Base-by-base conservation (phyloP, 1,140 invertebrate species). In the Steinernema feltiae region DNA sequence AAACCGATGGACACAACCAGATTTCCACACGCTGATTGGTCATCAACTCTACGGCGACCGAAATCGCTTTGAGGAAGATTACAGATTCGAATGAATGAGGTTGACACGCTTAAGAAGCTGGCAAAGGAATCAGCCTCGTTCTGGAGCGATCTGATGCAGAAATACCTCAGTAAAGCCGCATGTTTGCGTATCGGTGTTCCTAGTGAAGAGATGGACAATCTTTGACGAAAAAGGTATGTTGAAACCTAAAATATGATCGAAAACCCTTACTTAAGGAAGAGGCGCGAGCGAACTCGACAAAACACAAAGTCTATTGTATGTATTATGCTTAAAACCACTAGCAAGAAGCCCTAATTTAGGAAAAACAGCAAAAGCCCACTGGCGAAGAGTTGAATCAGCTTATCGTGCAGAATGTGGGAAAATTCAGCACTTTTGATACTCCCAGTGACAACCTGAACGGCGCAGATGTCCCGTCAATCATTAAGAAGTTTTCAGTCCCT, bases 1-100 rank as follows among this genome's bases (percentile, higher is more conserved):
- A 94, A 87, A 91, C 90, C 29, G 89, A 89, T 76, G 92, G 93
- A 0, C 92, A 93, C 83, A 90, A 92, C 74, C 88, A 90, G 3
- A 87, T 94, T 32, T 92, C 0, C 91, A 90, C 83, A 90, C 91
- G 79, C 89, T 92, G 32, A 92, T 95, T 83, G 91, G 91, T 0
- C 92, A 95, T 86, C 90, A 92, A 79, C 87, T 95, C 24, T 94
- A 93, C 87, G 92, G 93, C 12, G 89, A 91, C 63, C 90, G 88
- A 24, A 89, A 91, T 76, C 53, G 53, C 53, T 63, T 63, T 27
- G 87, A 91, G 79, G 92, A 93, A 87, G 92, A 93, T 91, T 88
- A 94, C 32, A 88, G 32, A 87, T 89, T 24, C 88, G 92, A 76
- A 86, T 94, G 69, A 93, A 94, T 86, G 90, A 91, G 35, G 89